phyloP scores from a whole-genome alignment of 2,888 invertebrate species.

The Drosophila meridiana region DNA sequence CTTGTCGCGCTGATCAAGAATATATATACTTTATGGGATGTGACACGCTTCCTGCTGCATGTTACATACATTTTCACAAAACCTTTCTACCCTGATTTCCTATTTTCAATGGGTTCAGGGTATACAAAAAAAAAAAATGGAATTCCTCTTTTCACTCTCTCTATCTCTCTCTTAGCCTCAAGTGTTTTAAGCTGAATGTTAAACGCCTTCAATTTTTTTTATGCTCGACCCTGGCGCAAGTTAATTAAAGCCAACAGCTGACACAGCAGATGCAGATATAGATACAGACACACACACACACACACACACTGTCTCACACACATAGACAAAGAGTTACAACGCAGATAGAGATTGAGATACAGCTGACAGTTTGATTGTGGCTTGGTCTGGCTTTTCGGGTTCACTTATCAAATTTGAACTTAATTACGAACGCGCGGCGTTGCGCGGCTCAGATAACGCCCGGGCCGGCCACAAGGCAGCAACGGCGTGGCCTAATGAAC shows the following conservation, averaged over 20 bases:
- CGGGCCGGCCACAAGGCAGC: not conserved
- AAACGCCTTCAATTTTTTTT: constrained; percentile 38
- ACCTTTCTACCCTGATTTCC: too few species aligned
- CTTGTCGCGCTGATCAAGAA: too few species aligned
- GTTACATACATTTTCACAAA: too few species aligned
- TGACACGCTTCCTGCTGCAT: too few species aligned
- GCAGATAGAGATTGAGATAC: constrained; percentile 25
- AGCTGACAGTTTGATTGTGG: constrained; percentile 40
- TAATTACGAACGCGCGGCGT: constrained; percentile 59
- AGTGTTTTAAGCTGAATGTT: constrained; percentile 26
- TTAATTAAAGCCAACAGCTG: constrained; percentile 35
- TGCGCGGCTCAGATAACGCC: constrained; percentile 49
- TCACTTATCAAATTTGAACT: constrained; percentile 74
- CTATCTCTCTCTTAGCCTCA: not conserved
- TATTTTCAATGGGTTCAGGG: too few species aligned
- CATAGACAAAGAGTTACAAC: constrained; percentile 7
- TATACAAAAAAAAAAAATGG: not conserved
- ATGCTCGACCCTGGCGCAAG: constrained; percentile 28
- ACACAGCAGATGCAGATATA: constrained; percentile 12
- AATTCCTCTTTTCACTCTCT: not conserved
- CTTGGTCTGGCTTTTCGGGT: constrained; percentile 28
- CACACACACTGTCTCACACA: constrained; percentile 2
- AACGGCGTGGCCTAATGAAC: constrained; percentile 63
- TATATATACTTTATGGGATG: too few species aligned
- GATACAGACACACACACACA: constrained; percentile 6